Percentiles rank a stretch among this genome's conserved stretches.
phyloP scores from a whole-genome alignment of 2,888 invertebrate genomes.

The Harmothoe impar region DNA sequence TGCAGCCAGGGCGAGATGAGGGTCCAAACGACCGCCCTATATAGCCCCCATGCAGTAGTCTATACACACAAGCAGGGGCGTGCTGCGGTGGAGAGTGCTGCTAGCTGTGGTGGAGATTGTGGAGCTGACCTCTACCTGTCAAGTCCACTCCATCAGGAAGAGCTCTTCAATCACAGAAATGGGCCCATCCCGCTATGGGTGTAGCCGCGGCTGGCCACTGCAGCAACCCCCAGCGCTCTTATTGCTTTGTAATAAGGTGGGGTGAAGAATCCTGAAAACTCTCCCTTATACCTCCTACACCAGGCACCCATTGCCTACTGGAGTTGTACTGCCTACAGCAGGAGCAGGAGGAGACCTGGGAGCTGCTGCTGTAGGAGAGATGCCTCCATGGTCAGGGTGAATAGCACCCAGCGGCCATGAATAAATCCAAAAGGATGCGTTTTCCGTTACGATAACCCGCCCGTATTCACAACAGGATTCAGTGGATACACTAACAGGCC shows the following conservation, averaged over 20 bases:
- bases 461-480: background rate
- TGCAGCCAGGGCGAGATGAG: background rate
- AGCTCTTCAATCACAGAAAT: conserved; percentile 48
- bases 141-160: conserved; percentile 47
- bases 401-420: background rate
- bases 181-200: conserved; percentile 49
- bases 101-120: conserved; percentile 49
- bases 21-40: background rate
- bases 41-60: background rate
- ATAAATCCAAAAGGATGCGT: conserved; percentile 22
- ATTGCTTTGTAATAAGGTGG: conserved; percentile 54
- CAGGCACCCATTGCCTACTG: background rate
- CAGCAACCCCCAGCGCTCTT: background rate
- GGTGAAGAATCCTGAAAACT: conserved; percentile 47
- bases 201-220: background rate
- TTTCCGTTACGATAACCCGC: background rate
- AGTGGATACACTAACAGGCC: too few relatives aligned
- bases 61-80: background rate
- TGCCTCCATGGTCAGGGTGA: background rate
- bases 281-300: background rate
- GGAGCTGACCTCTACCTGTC: conserved; percentile 56
- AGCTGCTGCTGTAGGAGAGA: background rate
- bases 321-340: too few relatives aligned
- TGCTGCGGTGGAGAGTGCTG: background rate
- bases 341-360: too few relatives aligned